A percentile compares a stretch with the other conserved stretches of the same genome.
phyloP scores from a whole-genome alignment of 2,888 invertebrate species.

The Folsomia candida region DNA sequence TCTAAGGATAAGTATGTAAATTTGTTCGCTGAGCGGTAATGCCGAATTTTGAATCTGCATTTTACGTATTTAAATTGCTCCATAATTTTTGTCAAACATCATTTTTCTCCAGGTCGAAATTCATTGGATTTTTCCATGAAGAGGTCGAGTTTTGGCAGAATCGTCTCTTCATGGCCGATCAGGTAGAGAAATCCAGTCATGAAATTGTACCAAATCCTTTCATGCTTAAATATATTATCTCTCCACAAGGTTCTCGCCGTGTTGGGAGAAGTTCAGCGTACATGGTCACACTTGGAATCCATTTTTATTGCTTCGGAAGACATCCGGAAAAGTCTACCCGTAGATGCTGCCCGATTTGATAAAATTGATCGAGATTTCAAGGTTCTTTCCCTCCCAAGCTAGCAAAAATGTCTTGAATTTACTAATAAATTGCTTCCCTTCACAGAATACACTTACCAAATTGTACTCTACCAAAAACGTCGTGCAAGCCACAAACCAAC shows the following conservation, averaged over 20 bases:
- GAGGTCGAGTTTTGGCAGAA: slow-evolving; percentile 94
- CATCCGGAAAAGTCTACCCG: slow-evolving; percentile 87
- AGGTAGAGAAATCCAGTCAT: too few species aligned
- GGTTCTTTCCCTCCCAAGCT: too few species aligned
- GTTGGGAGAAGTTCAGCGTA: slow-evolving; percentile 95
- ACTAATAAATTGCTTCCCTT: too few species aligned
- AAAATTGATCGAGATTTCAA: slow-evolving; percentile 87
- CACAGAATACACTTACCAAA: slow-evolving; percentile 69
- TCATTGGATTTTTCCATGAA: slow-evolving; percentile 83
- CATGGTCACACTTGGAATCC: slow-evolving; percentile 95
- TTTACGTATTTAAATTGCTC: too few species aligned
- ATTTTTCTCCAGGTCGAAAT: too few species aligned
- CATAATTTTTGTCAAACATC: too few species aligned
- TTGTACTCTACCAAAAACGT: slow-evolving; percentile 83
- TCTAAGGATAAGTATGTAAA: too few species aligned
- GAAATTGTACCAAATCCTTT: too few species aligned
- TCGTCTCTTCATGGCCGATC: slow-evolving; percentile 87
- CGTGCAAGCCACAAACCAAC: slow-evolving; percentile 82
- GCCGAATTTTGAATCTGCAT: too few species aligned
- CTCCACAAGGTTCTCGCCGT: slow-evolving; percentile 60
- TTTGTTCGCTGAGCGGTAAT: too few species aligned
- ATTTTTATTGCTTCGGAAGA: slow-evolving; percentile 98
- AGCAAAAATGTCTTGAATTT: too few species aligned
- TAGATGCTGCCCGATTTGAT: slow-evolving; percentile 89
- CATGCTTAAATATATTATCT: neutral